A percentile compares a stretch with the other conserved stretches of the same genome.
Conservation (phyloP, 2,113 vertebrate species). For the Trichechus manatus region DNA sequence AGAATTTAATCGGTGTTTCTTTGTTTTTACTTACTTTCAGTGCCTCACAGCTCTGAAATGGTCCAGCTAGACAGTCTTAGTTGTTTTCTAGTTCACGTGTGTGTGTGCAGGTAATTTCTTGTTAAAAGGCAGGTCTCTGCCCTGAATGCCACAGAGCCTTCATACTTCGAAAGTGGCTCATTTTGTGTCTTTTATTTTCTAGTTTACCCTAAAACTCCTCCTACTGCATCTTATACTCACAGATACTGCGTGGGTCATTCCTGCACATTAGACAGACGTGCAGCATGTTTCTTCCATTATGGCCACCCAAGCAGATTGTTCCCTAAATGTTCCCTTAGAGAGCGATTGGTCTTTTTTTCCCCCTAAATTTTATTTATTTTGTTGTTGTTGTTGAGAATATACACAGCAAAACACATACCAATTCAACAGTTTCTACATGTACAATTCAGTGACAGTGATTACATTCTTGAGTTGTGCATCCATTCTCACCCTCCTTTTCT, state of each 20-base stretch:
- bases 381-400: no score
- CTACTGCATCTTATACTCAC: background rate
- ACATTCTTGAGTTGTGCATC: no score
- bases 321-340: background rate
- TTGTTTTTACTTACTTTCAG: slow-evolving; percentile 60
- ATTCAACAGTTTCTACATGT: no score
- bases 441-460: no score
- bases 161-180: background rate
- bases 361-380: no score
- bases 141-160: background rate
- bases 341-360: background rate
- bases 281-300: background rate
- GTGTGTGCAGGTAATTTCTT: background rate
- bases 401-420: no score
- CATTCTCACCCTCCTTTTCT: no score
- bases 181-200: background rate
- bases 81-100: background rate
- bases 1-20: slow-evolving; percentile 68
- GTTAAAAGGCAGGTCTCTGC: background rate
- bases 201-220: background rate
- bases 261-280: background rate
- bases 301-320: background rate
- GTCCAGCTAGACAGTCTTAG: background rate
- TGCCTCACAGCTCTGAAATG: background rate
- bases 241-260: background rate